Conservation (phyloP, 2,113 vertebrate genomes). For the Microtus montanus region DNA sequence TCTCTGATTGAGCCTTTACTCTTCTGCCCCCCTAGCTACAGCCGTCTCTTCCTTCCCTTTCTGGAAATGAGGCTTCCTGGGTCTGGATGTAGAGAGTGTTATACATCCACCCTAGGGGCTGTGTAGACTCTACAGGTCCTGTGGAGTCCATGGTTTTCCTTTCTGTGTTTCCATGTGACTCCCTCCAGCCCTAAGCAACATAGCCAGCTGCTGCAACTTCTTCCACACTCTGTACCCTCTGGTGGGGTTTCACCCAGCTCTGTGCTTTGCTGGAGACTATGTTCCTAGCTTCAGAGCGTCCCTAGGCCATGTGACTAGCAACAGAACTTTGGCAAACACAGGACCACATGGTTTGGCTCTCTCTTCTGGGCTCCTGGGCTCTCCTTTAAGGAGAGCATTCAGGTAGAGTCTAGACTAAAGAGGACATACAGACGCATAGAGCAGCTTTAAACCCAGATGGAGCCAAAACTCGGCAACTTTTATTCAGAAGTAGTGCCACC, state of each 20-base stretch:
- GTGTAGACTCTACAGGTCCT: neutral
- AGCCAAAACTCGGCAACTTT: neutral
- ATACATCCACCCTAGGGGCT: neutral
- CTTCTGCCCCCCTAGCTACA: neutral
- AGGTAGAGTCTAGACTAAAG: neutral
- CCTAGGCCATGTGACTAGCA: neutral
- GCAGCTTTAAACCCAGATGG: neutral
- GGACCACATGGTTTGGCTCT: neutral
- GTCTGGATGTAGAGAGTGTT: neutral
- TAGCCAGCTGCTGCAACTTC: no score
- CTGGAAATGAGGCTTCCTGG: neutral
- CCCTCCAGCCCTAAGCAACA: neutral
- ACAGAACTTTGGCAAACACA: neutral
- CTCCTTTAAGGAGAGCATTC: neutral
- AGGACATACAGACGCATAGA: fast-evolving
- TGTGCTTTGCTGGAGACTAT: neutral
- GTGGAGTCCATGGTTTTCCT: no score
- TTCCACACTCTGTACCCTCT: neutral
- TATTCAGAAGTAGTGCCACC: neutral
- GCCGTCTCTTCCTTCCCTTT: neutral
- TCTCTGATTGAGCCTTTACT: neutral
- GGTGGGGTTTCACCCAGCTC: neutral
- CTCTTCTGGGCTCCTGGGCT: no score
- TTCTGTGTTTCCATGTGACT: neutral
- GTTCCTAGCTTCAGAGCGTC: neutral